phyloP scores from a whole-genome alignment of 2,888 invertebrate species.

The Plagiodera versicolora region DNA sequence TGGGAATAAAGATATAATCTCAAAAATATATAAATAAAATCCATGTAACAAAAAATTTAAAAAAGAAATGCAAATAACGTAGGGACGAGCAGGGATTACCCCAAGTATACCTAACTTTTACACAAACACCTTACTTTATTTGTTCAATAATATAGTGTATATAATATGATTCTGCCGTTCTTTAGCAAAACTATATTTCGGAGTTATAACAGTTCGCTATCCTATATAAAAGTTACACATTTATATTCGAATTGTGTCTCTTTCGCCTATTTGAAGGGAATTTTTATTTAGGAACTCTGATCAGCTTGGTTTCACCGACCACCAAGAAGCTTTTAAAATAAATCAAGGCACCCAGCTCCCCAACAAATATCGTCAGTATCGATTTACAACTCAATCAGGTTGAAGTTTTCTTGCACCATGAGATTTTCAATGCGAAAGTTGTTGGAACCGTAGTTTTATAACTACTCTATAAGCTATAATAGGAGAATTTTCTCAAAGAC shows the following conservation, averaged over 20 bases:
- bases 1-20: conserved; percentile 44
- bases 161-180: conserved; percentile 49
- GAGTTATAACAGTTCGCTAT: conserved; percentile 51
- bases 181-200: conserved; percentile 54
- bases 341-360: conserved; percentile 57
- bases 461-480: too few relatives aligned
- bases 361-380: conserved; percentile 55
- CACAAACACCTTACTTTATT: conserved; percentile 52
- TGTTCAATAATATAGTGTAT: conserved; percentile 52
- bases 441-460: too few relatives aligned
- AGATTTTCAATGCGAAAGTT: too few relatives aligned
- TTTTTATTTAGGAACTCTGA: conserved; percentile 55
- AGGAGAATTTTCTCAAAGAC: too few relatives aligned
- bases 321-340: conserved; percentile 30
- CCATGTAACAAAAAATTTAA: conserved; percentile 35
- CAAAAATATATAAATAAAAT: conserved; percentile 36
- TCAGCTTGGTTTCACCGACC: conserved; percentile 41
- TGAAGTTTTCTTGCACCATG: too few relatives aligned
- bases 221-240: conserved; percentile 55
- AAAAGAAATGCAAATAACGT: conserved; percentile 48
- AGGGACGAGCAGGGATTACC: conserved; percentile 30
- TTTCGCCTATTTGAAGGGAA: conserved; percentile 51
- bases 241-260: conserved; percentile 42
- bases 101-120: conserved; percentile 38
- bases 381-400: too few relatives aligned